Conservation (phyloP, 2,113 vertebrate genomes). For the Pituophis catenifer region DNA sequence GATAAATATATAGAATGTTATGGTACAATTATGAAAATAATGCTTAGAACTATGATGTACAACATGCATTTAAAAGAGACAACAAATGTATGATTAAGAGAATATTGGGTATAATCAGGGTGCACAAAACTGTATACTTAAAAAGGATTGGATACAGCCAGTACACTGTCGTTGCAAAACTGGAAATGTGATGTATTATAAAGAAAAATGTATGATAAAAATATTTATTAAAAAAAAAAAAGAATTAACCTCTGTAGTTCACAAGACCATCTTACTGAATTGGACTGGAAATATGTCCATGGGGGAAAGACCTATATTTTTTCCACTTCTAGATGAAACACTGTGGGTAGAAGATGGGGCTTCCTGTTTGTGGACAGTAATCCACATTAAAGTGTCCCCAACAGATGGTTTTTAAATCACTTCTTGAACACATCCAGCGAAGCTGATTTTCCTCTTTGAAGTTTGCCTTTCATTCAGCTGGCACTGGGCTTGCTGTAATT, state of each 20-base stretch:
- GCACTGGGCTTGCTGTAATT: neutral
- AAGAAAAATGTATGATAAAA: too few species aligned
- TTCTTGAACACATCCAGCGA: neutral
- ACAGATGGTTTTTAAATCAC: neutral
- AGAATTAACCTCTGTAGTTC: neutral
- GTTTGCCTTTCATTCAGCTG: neutral
- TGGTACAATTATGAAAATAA: too few species aligned
- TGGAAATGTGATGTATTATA: too few species aligned
- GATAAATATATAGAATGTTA: too few species aligned
- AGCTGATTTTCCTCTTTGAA: neutral
- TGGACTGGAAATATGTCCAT: neutral
- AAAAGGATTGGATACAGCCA: too few species aligned
- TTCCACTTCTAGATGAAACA: neutral
- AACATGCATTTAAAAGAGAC: too few species aligned
- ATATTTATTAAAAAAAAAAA: too few species aligned
- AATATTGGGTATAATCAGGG: too few species aligned
- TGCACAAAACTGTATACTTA: too few species aligned
- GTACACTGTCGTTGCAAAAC: too few species aligned
- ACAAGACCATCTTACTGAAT: neutral
- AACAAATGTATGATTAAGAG: too few species aligned
- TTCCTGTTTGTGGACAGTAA: neutral
- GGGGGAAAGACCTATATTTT: neutral
- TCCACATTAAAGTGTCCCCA: neutral
- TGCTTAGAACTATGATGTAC: too few species aligned
- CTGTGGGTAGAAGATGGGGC: neutral